Evolutionary conservation across 1,140 invertebrate species (phyloP), one percentile per base, ranked within the genome.

Genomic region (Eriocheir sinensis): DNA sequence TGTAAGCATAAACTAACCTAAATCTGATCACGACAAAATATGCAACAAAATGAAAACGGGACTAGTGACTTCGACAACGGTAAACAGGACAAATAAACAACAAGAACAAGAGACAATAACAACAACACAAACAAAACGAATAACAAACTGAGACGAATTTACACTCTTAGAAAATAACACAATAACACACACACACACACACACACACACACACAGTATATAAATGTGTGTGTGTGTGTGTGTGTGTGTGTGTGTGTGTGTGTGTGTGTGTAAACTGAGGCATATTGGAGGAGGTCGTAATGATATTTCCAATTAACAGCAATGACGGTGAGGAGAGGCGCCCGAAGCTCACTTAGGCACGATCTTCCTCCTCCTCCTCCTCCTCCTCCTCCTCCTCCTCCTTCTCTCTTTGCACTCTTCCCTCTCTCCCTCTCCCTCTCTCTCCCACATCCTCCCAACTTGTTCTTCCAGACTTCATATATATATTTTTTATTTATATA

Each of bases 291-390:
- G 32, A 79, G 72, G 32, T 48, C 21, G 81, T 94, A 94, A 94
- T 94, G 93, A 90, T 94, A 94, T 94, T 94, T 94, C 86, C 93
- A 94, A 94, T 94, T 94, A 94, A 89, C 48, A 94, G 48, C 86
- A 89, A 38, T 89, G 88, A 90, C 81, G 93, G 85, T 36, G 34
- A 36, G 21, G 32, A 80, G 88, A 90, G 88, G 4, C 48, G 88
- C 88, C 79, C 88, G 60, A 81, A 90, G 86, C 44, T 40, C 86
- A 90, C 93, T 94, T 90, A 89, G 80, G 93, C 93, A 94, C 93
- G 93, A 90, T 38, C 38, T 15, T 53, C 44, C 53, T 53, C 36
- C 92, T 44, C 44, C 30, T 34, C 38, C 38, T 30, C 60, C 9
- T 34, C 60, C n/a, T 53, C 92, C 30, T 15, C 92, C 80, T 41